phyloP scores from a whole-genome alignment of 2,113 vertebrate species.

The Pterocles gutturalis region DNA sequence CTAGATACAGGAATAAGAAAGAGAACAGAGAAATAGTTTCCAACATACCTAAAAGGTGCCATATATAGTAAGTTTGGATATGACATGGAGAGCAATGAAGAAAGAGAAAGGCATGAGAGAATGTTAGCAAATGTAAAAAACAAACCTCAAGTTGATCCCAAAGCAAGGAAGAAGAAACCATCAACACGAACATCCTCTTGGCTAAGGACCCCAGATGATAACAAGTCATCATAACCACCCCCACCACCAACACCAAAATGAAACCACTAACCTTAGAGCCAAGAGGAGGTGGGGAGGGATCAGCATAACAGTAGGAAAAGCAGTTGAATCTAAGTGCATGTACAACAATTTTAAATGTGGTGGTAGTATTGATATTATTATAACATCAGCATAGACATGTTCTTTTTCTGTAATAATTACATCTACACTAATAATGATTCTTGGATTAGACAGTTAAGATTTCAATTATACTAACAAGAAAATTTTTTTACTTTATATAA shows the following conservation, averaged over 20 bases:
- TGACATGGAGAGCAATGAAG: neutral
- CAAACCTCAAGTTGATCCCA: neutral
- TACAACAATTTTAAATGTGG: neutral
- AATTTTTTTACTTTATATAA: neutral
- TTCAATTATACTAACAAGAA: neutral
- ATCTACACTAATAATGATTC: neutral
- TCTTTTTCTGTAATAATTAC: neutral
- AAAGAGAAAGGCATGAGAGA: neutral
- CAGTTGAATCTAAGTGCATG: neutral
- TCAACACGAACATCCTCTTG: neutral
- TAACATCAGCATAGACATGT: neutral
- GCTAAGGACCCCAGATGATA: neutral
- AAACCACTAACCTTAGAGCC: neutral
- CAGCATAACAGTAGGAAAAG: neutral
- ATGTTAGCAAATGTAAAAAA: neutral
- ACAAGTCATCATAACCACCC: neutral
- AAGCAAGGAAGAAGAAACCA: neutral
- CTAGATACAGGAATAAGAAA: neutral
- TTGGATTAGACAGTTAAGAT: neutral
- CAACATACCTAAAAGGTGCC: rapidly evolving
- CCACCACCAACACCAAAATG: neutral
- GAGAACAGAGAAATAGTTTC: neutral
- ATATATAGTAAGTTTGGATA: neutral
- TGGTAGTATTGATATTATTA: neutral
- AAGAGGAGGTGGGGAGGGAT: neutral